Base-by-base conservation (phyloP, 2,113 vertebrate species). In the Pomatostomus ruficeps region DNA sequence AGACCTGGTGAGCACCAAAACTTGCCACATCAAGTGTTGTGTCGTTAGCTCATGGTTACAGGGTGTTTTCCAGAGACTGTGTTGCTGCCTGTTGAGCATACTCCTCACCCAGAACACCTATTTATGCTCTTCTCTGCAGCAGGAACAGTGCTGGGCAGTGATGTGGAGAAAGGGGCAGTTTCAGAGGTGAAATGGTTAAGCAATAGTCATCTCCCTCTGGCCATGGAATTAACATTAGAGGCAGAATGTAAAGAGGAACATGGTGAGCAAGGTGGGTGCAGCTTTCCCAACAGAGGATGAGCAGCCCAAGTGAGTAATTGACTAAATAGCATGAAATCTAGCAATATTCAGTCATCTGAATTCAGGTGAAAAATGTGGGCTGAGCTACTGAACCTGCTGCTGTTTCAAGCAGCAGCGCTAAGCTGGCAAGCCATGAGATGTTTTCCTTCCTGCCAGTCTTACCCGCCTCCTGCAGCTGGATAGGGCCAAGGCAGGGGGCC, bases 251-350 rank as follows among this genome's bases (percentile, higher is more conserved):
- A 78, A 87, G 73, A 87, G 40, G 25, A 91, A 35, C 33, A 33
- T 1, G 1, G 7, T 15, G 58, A 70, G 42, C 49, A 52, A 61
- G 51, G 54, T 82, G 63, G 35, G 49, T 67, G 63, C 55, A 68
- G 58, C 42, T 89, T 94, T 85, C 58, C 65, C 38, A 55, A 12
- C 33, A 66, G 71, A 88, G 42, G 20, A 58, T 62, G 62, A 85
- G 81, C 7, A 5, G 55, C 43, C 62, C 70, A 72, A 88, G 88
- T 79, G 71, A 85, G 28, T 83, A 91, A 93, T 79, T 88, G 91
- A 65, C 85, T 95, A 94, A 97, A 96, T 31, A 95, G 91, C 88
- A 86, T 92, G 51, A 94, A 94, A 95, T 85, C 63, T 38, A 74
- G 71, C 18, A 43, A 79, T 93, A 87, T 42, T 65, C 77, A 89